These are phyloP conservation scores for Drosophila funebris DNA, from an alignment of 1,140 invertebrate genomes.

Conservation along the genomic window DNA sequence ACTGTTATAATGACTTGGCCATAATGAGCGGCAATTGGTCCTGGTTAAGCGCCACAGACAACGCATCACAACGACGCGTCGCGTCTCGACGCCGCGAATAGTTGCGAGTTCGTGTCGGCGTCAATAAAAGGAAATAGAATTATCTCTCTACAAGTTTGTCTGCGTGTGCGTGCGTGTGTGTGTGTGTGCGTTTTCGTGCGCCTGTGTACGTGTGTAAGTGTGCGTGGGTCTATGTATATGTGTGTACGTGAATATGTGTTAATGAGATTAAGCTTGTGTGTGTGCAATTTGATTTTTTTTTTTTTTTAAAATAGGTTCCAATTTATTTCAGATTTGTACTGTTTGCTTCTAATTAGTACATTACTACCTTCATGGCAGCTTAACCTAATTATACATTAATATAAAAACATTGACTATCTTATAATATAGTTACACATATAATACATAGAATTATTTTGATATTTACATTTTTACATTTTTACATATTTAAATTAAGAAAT, in stretches of 20 bases:
- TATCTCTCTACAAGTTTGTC: conserved; percentile 26
- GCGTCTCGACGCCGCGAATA: conserved; percentile 1
- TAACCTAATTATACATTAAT: too few species aligned
- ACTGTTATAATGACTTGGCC: conserved; percentile 72
- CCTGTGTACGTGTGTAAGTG: conserved; percentile 13
- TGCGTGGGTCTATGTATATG: too few species aligned
- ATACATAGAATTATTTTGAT: too few species aligned
- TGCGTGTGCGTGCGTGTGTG: conserved; percentile 5
- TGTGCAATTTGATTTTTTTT: too few species aligned
- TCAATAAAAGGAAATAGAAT: conserved; percentile 63
- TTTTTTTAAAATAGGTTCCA: too few species aligned
- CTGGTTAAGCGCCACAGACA: conserved; percentile 8
- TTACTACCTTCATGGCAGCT: too few species aligned
- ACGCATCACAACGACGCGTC: background rate
- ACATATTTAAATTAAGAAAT: too few species aligned
- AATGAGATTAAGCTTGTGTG: conserved; percentile 54
- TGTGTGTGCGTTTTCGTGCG: background rate
- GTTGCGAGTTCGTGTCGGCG: conserved; percentile 45
- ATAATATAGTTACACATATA: too few species aligned
- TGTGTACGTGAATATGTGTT: conserved; percentile 34
- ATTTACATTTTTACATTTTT: too few species aligned
- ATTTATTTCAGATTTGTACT: too few species aligned
- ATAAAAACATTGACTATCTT: too few species aligned
- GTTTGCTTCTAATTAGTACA: too few species aligned
- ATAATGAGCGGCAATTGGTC: conserved; percentile 25